Evolutionary conservation across 2,888 invertebrate genomes (phyloP), one percentile per base, ranked within the genome.

Genomic region (Phanerotoma sp.): DNA sequence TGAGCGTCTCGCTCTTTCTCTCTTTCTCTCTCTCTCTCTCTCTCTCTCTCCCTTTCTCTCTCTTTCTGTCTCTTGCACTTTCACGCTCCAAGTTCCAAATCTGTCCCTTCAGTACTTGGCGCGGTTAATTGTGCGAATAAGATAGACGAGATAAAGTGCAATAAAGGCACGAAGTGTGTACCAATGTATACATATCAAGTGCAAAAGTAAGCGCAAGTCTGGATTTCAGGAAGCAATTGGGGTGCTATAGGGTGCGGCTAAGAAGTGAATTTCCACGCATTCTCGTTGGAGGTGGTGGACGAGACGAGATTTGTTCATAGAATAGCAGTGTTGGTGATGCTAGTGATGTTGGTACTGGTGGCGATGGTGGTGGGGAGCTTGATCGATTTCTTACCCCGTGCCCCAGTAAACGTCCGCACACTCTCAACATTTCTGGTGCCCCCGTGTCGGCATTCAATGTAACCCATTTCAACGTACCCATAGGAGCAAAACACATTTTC

Each of bases 331-430:
- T n/a, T n/a, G n/a, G n/a, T n/a, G n/a, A n/a, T n/a, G n/a, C n/a
- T n/a, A n/a, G n/a, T n/a, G n/a, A n/a, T n/a, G n/a, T n/a, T n/a
- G n/a, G n/a, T n/a, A n/a, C n/a, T n/a, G n/a, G n/a, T n/a, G n/a
- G n/a, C n/a, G n/a, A n/a, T n/a, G n/a, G 46, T 63, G 62, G 67
- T 62, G 65, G 67, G 70, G 72, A 66, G 73, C 75, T 74, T 74
- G 69, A 75, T 75, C 74, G 75, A 74, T 74, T 72, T 74, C 74
- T 74, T 71, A 72, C 70, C 68, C 71, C 66, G 71, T 74, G 72
- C 65, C 73, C 71, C 69, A 74, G 73, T 74, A 73, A 25, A 25
- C 25, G 25, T 25, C 25, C 25, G 72, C 70, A 70, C 67, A 69
- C 66, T 62, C 61, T 60, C 60, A n/a, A n/a, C 58, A 44, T 51